Conservation (phyloP, 2,888 invertebrate species). For the Cerastoderma edule region DNA sequence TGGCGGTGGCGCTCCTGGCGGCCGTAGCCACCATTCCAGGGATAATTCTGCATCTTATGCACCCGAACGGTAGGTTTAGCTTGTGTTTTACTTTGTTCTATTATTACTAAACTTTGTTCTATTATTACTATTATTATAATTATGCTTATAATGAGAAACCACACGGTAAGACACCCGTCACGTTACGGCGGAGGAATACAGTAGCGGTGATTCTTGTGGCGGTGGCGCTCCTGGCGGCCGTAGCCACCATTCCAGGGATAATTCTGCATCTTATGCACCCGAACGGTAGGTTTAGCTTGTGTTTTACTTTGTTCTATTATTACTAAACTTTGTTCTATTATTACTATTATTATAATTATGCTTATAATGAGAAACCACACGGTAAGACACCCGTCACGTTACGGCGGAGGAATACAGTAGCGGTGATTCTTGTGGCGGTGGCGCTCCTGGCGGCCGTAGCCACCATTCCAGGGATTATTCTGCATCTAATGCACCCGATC, state of each 20-base stretch:
- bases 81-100: no score
- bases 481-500: constrained; percentile 61
- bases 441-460: constrained; percentile 64
- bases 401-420: constrained; percentile 58
- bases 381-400: constrained; percentile 52
- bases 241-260: constrained; percentile 60
- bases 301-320: no score
- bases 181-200: constrained; percentile 56
- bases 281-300: constrained; percentile 62
- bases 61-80: constrained; percentile 63
- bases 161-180: no score
- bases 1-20: constrained; percentile 63
- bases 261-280: constrained; percentile 60
- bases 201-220: constrained; percentile 62
- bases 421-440: constrained; percentile 60
- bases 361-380: no score
- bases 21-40: constrained; percentile 61
- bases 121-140: no score
- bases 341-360: no score
- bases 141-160: no score
- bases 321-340: no score
- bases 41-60: constrained; percentile 56
- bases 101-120: no score
- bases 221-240: constrained; percentile 61
- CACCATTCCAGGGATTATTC: constrained; percentile 56